Conservation (phyloP, 1,140 invertebrate species). For the Piezodorus guildinii region DNA sequence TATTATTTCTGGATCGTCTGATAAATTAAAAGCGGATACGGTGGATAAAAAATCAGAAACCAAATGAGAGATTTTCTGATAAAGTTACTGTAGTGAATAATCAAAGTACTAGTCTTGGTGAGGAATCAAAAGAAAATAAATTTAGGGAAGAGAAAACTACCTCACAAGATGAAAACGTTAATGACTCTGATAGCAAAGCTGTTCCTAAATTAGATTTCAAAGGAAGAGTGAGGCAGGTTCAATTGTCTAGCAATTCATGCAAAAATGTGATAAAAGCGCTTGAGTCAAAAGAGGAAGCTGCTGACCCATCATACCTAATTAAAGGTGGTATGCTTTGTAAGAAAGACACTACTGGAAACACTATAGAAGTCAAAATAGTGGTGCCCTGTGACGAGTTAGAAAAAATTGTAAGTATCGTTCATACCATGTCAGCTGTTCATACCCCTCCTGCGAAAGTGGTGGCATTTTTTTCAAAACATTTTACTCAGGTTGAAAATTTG, state of each 20-base stretch:
- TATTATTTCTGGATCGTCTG: no score
- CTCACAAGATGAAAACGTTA: no score
- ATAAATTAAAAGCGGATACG: no score
- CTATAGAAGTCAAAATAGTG: background rate
- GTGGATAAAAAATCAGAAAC: no score
- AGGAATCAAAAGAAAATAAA: no score
- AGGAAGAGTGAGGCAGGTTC: background rate
- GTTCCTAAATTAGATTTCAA: background rate
- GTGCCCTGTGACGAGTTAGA: background rate
- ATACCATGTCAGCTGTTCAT: slow-evolving; percentile 2
- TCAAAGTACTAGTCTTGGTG: no score
- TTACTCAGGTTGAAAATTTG: background rate
- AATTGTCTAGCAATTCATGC: background rate
- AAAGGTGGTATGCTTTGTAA: slow-evolving; percentile 8
- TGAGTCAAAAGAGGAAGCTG: background rate
- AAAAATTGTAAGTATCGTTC: background rate
- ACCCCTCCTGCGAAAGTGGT: background rate
- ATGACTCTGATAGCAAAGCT: background rate
- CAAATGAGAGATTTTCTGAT: no score
- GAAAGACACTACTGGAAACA: background rate
- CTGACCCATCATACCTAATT: background rate
- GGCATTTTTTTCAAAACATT: slow-evolving; percentile 1
- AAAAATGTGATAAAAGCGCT: background rate
- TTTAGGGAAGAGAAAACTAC: no score
- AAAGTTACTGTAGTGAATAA: no score